A percentile compares a stretch with the other conserved stretches of the same genome.
phyloP scores from a whole-genome alignment of 2,888 invertebrate species.

The Thumatha senex region DNA sequence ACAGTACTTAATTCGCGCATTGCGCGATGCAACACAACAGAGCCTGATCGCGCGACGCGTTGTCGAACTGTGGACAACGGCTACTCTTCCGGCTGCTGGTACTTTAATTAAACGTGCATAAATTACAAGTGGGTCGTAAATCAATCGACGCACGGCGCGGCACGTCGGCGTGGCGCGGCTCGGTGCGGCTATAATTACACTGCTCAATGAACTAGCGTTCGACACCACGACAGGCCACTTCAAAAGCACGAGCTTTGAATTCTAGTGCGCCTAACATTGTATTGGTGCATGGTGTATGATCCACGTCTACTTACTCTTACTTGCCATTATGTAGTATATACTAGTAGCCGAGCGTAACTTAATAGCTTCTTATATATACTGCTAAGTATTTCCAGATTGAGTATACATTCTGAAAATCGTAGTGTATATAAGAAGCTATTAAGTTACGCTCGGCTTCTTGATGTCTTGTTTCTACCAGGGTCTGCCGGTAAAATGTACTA shows the following conservation, averaged over 20 bases:
- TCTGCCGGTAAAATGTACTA: too few relatives aligned
- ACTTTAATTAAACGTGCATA: slow-evolving; percentile 78
- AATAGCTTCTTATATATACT: too few relatives aligned
- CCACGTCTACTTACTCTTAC: slow-evolving; percentile 4
- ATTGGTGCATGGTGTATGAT: slow-evolving; percentile 26
- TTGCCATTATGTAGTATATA: background rate
- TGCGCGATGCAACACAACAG: too few relatives aligned
- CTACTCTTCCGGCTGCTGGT: slow-evolving; percentile 67
- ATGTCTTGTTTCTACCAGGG: too few relatives aligned
- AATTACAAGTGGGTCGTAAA: slow-evolving; percentile 65
- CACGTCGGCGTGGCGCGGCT: slow-evolving; percentile 31
- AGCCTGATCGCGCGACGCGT: background rate
- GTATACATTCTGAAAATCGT: too few relatives aligned
- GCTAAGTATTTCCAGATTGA: too few relatives aligned
- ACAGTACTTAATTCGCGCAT: background rate
- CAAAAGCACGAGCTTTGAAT: slow-evolving; percentile 53
- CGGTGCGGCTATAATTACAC: slow-evolving; percentile 40
- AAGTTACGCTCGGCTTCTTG: background rate
- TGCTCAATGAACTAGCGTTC: slow-evolving; percentile 57
- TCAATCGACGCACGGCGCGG: slow-evolving; percentile 57
- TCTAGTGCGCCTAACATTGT: slow-evolving; percentile 49
- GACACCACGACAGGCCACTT: slow-evolving; percentile 37
- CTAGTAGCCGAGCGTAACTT: background rate
- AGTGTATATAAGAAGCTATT: too few relatives aligned
- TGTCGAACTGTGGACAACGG: slow-evolving; percentile 14